These are phyloP conservation scores for Carposina sasakii DNA, from an alignment of 1,140 invertebrate genomes.

Conservation along the genomic window DNA sequence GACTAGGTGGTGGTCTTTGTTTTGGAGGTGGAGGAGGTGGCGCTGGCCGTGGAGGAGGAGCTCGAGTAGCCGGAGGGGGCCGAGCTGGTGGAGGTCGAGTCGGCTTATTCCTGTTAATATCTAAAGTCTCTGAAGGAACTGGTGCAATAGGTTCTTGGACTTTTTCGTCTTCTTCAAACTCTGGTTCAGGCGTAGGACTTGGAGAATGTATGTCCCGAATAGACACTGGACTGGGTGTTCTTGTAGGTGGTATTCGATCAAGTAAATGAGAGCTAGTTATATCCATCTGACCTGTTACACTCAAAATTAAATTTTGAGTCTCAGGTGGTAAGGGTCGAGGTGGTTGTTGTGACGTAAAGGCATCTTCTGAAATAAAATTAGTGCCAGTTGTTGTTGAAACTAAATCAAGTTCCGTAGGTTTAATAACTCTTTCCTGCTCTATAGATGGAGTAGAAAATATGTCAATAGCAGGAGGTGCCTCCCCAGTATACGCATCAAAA, in stretches of 20 bases:
- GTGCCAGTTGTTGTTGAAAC: conserved; percentile 40
- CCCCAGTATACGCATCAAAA: conserved; percentile 30
- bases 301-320: conserved; percentile 88
- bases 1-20: conserved; percentile 39
- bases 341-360: conserved; percentile 58
- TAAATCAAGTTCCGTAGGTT: conserved; percentile 57
- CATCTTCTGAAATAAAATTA: conserved; percentile 24
- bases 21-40: conserved; percentile 35
- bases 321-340: conserved; percentile 75
- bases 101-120: conserved; percentile 64
- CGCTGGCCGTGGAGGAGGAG: conserved; percentile 46
- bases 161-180: conserved; percentile 10
- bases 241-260: conserved; percentile 85
- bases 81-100: conserved; percentile 45
- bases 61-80: conserved; percentile 35
- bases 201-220: conserved; percentile 86
- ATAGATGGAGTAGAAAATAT: conserved; percentile 28
- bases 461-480: conserved; percentile 27
- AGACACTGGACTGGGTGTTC: conserved; percentile 86
- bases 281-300: conserved; percentile 91
- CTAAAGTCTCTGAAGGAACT: conserved; percentile 28
- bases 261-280: conserved; percentile 88
- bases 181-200: conserved; percentile 85
- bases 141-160: conserved; percentile 28
- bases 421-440: conserved; percentile 35